Conservation (phyloP, 1,140 invertebrate species). For the Euborellia annulipes region DNA sequence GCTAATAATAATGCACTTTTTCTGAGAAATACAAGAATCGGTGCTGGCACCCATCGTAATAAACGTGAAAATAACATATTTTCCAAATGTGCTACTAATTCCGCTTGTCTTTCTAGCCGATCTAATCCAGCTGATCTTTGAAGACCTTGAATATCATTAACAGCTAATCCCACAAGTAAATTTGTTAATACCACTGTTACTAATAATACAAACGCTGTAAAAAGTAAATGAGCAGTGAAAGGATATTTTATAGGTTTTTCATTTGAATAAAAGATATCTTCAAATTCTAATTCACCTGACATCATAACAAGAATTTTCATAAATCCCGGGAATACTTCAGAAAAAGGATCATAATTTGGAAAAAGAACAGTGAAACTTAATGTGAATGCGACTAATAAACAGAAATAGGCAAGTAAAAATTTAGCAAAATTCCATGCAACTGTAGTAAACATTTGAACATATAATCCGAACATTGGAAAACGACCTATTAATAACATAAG, state of each 20-base stretch:
- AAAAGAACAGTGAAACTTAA: slow-evolving; percentile 63
- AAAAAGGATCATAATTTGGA: slow-evolving; percentile 53
- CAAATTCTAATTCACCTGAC: slow-evolving; percentile 72
- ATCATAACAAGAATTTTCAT: slow-evolving; percentile 78
- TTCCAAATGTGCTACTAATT: slow-evolving; percentile 61
- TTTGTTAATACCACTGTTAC: slow-evolving; percentile 76
- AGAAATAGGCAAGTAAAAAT: slow-evolving; percentile 63
- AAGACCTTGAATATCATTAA: slow-evolving; percentile 68
- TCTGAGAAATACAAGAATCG: slow-evolving; percentile 43
- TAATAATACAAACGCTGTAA: slow-evolving; percentile 58
- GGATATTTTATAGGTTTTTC: slow-evolving; percentile 35
- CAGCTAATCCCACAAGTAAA: slow-evolving; percentile 66
- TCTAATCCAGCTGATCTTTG: slow-evolving; percentile 65
- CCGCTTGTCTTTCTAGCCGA: slow-evolving; percentile 58
- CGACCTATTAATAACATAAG: slow-evolving; percentile 68
- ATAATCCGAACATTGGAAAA: slow-evolving; percentile 69
- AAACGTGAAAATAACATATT: slow-evolving; percentile 62
- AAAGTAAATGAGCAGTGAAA: slow-evolving; percentile 56
- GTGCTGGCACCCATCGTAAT: slow-evolving; percentile 44
- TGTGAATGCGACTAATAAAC: slow-evolving; percentile 60
- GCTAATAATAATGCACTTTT: slow-evolving; percentile 51
- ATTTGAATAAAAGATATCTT: slow-evolving; percentile 56
- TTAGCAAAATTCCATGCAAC: slow-evolving; percentile 70
- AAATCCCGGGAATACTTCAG: slow-evolving; percentile 38
- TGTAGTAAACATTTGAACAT: slow-evolving; percentile 72